Conservation (phyloP, 1,140 invertebrate species). For the Orius laevigatus region DNA sequence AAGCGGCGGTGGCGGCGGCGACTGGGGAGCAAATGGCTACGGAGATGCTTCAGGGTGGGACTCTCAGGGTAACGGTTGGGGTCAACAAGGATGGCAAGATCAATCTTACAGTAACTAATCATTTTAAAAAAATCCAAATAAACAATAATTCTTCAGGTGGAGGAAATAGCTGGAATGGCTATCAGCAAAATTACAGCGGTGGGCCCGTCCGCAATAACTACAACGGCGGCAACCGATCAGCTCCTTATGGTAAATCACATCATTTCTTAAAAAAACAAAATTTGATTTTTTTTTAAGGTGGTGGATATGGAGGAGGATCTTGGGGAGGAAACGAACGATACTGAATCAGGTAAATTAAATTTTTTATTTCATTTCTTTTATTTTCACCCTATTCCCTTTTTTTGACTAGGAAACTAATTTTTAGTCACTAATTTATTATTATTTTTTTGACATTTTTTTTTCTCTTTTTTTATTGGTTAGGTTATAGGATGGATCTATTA, state of each 20-base stretch:
- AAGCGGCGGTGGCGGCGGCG: slow-evolving; percentile 7
- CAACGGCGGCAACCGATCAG: slow-evolving; percentile 5
- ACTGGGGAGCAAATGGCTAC: background rate
- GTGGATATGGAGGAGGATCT: background rate
- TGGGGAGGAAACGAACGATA: slow-evolving; percentile 6
- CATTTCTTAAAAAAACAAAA: background rate
- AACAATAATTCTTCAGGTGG: too few species aligned
- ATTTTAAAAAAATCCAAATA: too few species aligned
- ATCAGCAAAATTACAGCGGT: slow-evolving; percentile 16
- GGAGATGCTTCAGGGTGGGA: background rate
- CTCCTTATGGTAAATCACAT: slow-evolving; percentile 15
- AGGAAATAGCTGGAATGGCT: background rate
- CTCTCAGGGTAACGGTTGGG: background rate
- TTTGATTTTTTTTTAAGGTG: background rate
- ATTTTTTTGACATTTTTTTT: too few species aligned
- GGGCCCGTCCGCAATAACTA: slow-evolving; percentile 16
- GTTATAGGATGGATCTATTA: too few species aligned
- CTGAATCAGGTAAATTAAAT: slow-evolving; percentile 6
- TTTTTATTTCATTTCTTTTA: background rate
- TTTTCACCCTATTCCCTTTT: too few species aligned
- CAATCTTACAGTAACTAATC: too few species aligned
- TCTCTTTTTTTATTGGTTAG: too few species aligned
- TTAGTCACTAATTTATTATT: too few species aligned
- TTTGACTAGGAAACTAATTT: too few species aligned
- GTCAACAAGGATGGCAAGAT: too few species aligned